A percentile compares a stretch with the other conserved stretches of the same genome.
Evolutionary conservation across 2,888 invertebrate species (phyloP).

Genomic region (Habrosyne pyritoides): DNA sequence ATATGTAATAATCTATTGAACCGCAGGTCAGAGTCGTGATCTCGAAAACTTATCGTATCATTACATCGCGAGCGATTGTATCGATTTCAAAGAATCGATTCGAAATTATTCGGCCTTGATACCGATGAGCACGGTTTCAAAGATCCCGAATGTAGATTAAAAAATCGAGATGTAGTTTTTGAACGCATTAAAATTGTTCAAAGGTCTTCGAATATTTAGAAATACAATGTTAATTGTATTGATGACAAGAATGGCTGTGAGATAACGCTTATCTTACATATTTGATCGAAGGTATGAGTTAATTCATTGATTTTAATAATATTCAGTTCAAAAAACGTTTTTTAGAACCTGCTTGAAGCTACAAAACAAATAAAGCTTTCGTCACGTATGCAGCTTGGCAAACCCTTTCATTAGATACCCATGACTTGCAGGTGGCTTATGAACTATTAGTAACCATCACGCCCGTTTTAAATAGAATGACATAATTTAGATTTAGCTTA

Average conservation of each 20-base stretch:
- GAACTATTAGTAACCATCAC: no score
- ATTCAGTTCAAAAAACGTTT: no score
- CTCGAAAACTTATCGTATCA: conserved; percentile 42
- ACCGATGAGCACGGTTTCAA: conserved; percentile 48
- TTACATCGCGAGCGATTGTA: conserved; percentile 58
- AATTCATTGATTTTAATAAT: neutral
- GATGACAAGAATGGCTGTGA: neutral
- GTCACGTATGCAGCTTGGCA: no score
- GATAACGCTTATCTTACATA: neutral
- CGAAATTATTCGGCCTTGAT: conserved; percentile 61
- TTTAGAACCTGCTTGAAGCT: no score
- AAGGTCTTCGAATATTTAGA: conserved; percentile 14
- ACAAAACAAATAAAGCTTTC: no score
- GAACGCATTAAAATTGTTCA: conserved; percentile 29
- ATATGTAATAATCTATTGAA: conserved; percentile 62
- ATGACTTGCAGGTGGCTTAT: no score
- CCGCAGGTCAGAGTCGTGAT: conserved; percentile 64
- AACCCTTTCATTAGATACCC: no score
- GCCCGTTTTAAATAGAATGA: no score
- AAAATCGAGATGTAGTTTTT: conserved; percentile 41
- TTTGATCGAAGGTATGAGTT: neutral
- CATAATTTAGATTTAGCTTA: no score
- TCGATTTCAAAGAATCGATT: conserved; percentile 66
- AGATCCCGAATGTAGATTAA: conserved; percentile 55
- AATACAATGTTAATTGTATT: conserved; percentile 7